phyloP scores from a whole-genome alignment of 2,888 invertebrate genomes.

The Drosophila anceps region DNA sequence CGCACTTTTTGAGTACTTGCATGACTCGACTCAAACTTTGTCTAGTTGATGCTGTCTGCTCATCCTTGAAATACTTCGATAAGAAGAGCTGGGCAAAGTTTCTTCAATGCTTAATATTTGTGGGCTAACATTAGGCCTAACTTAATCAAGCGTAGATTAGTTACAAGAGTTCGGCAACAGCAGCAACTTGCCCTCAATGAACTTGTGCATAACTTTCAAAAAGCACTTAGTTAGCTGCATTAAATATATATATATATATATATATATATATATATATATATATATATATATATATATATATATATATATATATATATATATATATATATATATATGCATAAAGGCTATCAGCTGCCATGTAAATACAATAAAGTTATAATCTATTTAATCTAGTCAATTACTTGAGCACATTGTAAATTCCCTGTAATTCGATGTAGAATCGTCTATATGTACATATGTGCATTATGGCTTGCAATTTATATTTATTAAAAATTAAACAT shows the following conservation, averaged over 20 bases:
- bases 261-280: not conserved
- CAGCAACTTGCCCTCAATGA: constrained; percentile 13
- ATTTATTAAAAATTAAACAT: constrained; percentile 34
- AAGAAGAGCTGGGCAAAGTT: constrained; percentile 11
- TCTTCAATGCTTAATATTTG: constrained; percentile 13
- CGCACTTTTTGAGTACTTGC: constrained; percentile 17
- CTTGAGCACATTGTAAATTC: not conserved
- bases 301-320: not conserved
- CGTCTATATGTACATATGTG: not conserved
- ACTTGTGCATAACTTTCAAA: constrained; percentile 13
- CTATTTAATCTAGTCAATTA: constrained; percentile 49
- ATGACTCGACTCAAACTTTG: constrained; percentile 26
- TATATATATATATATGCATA: not conserved
- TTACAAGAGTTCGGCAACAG: not conserved
- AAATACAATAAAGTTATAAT: constrained; percentile 12
- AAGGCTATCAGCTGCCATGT: not conserved
- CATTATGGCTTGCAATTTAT: constrained; percentile 7
- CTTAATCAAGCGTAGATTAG: constrained; percentile 47
- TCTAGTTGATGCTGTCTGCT: constrained; percentile 4
- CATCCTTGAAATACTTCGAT: constrained; percentile 17
- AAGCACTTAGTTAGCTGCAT: constrained; percentile 36
- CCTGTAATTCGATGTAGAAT: not conserved
- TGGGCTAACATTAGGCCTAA: constrained; percentile 7
- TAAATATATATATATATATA: constrained; percentile 8
- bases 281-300: constrained; percentile 6